A percentile compares a stretch with the other conserved stretches of the same genome.
These are phyloP conservation scores for Drosophila phalerata DNA, from an alignment of 2,888 invertebrate genomes.

Conservation along the genomic window DNA sequence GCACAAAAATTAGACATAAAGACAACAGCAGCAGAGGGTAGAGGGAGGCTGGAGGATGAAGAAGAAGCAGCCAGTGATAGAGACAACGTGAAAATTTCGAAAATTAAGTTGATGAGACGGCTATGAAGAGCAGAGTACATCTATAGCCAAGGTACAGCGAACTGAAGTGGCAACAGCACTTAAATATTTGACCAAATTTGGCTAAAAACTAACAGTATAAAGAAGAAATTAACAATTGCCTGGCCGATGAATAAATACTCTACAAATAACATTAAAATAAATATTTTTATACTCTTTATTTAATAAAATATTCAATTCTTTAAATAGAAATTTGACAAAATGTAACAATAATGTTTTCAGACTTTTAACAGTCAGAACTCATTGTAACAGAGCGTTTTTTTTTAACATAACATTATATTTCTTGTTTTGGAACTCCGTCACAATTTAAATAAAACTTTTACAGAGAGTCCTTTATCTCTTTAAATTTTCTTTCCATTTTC, in stretches of 20 bases:
- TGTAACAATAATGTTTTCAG: no score
- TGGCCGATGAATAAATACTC: constrained; percentile 28
- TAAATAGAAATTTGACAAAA: not conserved
- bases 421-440: not conserved
- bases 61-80: not conserved
- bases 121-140: constrained; percentile 18
- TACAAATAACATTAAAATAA: constrained; percentile 2
- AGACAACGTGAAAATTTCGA: constrained; percentile 70
- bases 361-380: no score
- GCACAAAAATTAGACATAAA: constrained; percentile 80
- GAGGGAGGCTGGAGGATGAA: constrained; percentile 11
- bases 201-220: constrained; percentile 58
- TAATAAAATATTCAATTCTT: not conserved
- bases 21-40: constrained; percentile 41
- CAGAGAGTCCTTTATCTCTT: no score
- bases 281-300: no score
- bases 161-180: constrained; percentile 68
- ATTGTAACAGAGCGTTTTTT: no score
- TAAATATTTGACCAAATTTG: constrained; percentile 81
- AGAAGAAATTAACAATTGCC: not conserved
- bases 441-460: no score
- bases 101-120: constrained; percentile 78
- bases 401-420: not conserved
- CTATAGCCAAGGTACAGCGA: constrained; percentile 22
- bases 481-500: no score